phyloP scores from a whole-genome alignment of 2,797 vertebrate species.

The Balearica regulorum region DNA sequence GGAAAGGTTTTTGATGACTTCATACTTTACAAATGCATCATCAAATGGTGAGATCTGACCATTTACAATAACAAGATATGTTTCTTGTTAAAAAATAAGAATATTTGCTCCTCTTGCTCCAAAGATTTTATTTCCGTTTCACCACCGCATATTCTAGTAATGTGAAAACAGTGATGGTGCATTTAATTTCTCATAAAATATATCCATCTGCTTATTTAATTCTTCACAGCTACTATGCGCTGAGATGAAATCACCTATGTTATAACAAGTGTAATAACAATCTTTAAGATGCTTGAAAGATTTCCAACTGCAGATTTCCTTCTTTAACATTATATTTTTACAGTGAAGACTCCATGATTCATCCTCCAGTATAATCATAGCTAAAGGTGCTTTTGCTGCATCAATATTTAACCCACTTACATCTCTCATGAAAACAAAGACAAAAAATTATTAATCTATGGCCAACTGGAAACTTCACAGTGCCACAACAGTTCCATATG shows the following conservation, averaged over 20 bases:
- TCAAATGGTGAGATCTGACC: not conserved
- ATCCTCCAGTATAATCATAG: not conserved
- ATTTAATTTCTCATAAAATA: not conserved
- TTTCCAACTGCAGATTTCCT: not conserved
- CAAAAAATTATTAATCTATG: not conserved
- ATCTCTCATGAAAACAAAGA: not conserved
- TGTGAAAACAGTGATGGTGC: not conserved
- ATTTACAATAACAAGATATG: not conserved
- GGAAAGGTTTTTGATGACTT: constrained; percentile 25
- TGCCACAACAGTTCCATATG: not conserved
- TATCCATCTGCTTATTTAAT: not conserved
- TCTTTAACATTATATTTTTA: not conserved
- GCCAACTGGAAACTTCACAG: not conserved
- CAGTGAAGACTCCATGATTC: not conserved
- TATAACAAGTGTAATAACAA: not conserved
- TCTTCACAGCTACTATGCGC: not conserved
- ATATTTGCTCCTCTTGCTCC: not conserved
- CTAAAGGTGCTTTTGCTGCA: not conserved
- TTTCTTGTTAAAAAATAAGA: not conserved
- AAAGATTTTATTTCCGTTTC: not conserved
- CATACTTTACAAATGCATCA: not conserved
- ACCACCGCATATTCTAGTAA: not conserved
- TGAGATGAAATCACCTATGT: not conserved
- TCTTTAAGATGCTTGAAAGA: not conserved
- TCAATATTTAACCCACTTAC: not conserved